phyloP scores from a whole-genome alignment of 2,888 invertebrate species.

The Sphaerophoria rueppellii region DNA sequence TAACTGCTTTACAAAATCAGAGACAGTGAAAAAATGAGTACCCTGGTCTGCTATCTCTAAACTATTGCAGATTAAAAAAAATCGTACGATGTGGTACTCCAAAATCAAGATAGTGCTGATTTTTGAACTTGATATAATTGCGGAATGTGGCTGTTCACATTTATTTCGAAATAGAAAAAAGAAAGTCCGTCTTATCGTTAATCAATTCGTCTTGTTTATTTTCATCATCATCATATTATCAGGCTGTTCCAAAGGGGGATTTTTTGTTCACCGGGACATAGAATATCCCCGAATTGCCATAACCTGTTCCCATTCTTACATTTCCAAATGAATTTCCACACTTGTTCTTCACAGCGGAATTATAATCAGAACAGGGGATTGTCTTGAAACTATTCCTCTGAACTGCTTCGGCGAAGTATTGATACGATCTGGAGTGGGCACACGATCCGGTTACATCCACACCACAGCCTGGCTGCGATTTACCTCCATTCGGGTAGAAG shows the following conservation, averaged over 20 bases:
- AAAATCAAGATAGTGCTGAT: neutral
- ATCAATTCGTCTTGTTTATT: neutral
- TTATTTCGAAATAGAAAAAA: neutral
- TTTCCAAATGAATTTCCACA: constrained; percentile 72
- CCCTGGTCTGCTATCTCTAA: too few relatives aligned
- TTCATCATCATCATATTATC: neutral
- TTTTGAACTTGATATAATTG: neutral
- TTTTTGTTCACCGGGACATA: constrained; percentile 78
- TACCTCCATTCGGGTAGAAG: constrained; percentile 83
- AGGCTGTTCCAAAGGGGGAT: constrained; percentile 76
- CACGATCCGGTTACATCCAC: constrained; percentile 79
- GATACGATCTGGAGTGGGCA: constrained; percentile 81
- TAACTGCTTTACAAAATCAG: neutral
- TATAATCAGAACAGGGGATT: constrained; percentile 72
- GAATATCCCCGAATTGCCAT: constrained; percentile 77
- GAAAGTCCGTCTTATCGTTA: neutral
- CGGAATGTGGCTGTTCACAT: neutral
- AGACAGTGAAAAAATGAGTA: too few relatives aligned
- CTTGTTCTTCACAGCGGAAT: constrained; percentile 72
- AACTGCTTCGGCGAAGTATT: constrained; percentile 81
- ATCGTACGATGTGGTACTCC: neutral
- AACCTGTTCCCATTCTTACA: constrained; percentile 76
- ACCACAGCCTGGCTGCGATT: constrained; percentile 83
- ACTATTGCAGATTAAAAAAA: neutral
- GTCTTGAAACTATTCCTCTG: constrained; percentile 76